Conservation (phyloP, 2,113 vertebrate genomes). For the Cettia cetti region DNA sequence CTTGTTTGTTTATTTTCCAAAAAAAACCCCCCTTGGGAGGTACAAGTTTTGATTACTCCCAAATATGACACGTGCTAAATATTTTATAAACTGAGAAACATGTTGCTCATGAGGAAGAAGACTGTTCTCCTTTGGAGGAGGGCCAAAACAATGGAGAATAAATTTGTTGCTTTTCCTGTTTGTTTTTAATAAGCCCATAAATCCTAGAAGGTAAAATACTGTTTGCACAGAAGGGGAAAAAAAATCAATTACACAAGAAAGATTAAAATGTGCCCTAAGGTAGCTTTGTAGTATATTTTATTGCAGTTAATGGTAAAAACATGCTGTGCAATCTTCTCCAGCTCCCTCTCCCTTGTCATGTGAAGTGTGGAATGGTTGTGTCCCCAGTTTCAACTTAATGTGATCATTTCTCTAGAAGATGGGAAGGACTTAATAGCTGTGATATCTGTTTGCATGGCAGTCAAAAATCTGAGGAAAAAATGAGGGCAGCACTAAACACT, state of each 20-base stretch:
- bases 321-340: background rate
- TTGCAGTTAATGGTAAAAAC: background rate
- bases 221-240: background rate
- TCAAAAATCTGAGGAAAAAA: background rate
- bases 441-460: background rate
- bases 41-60: background rate
- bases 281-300: background rate
- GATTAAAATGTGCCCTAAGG: slow-evolving; percentile 41
- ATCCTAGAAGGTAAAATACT: slow-evolving; percentile 52
- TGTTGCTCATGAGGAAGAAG: background rate
- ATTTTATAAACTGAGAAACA: background rate
- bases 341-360: background rate
- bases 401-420: background rate
- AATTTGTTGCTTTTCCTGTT: slow-evolving; percentile 6
- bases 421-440: background rate
- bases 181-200: background rate
- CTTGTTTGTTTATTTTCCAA: background rate
- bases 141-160: background rate
- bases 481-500: background rate
- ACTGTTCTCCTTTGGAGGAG: background rate
- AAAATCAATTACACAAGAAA: slow-evolving; percentile 34
- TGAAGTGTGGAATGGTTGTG: background rate
- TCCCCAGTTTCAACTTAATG: background rate
- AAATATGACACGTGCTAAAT: background rate
- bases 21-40: rapidly evolving